Conservation (phyloP, 2,797 vertebrate species). For the Sebastiscus albofasciatus region DNA sequence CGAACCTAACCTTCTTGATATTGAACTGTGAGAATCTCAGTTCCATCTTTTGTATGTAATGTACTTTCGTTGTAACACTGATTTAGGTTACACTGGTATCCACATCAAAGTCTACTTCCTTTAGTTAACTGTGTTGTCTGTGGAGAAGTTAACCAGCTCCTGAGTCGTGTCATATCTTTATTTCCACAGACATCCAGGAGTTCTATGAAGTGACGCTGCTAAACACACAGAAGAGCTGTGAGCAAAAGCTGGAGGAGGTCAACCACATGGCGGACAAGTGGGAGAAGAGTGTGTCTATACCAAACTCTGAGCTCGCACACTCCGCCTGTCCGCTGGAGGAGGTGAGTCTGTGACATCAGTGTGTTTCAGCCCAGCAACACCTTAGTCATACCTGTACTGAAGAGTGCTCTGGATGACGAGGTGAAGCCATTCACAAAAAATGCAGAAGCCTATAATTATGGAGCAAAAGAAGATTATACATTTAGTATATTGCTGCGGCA, state of each 20-base stretch:
- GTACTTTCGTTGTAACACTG: too few species aligned
- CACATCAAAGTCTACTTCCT: too few species aligned
- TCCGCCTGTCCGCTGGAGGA: slow-evolving; percentile 77
- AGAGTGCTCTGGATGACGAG: not conserved
- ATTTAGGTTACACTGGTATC: too few species aligned
- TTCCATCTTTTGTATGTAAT: too few species aligned
- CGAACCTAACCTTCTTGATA: too few species aligned
- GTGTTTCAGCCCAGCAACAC: not conserved
- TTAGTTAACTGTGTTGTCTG: not conserved
- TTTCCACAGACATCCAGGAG: slow-evolving; percentile 93
- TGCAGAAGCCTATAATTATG: not conserved
- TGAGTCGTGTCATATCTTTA: slow-evolving; percentile 22
- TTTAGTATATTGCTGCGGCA: too few species aligned
- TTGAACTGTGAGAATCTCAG: too few species aligned
- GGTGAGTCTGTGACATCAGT: slow-evolving; percentile 77
- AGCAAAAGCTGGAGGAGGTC: slow-evolving; percentile 92
- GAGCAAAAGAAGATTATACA: too few species aligned
- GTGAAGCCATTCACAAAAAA: not conserved
- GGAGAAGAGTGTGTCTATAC: slow-evolving; percentile 83
- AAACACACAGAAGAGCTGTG: slow-evolving; percentile 91
- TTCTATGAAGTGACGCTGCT: slow-evolving; percentile 95
- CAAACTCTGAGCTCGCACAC: slow-evolving; percentile 61
- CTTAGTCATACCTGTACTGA: not conserved
- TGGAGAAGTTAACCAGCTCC: not conserved
- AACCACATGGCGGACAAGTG: slow-evolving; percentile 91